Evolutionary conservation across 2,797 vertebrate genomes (phyloP).

Genomic region (Enteromius viviparus): DNA sequence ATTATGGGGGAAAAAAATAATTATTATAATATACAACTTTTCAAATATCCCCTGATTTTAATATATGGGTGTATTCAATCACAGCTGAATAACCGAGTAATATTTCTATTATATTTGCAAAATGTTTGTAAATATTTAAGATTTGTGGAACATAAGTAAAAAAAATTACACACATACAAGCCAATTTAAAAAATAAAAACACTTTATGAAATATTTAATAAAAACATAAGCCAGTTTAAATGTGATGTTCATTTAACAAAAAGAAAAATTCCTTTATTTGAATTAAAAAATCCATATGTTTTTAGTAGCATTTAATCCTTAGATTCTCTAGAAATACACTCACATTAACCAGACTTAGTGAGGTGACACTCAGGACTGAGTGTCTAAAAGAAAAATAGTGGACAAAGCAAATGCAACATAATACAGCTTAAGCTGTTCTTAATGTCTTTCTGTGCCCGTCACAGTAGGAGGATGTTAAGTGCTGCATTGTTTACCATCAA

Average conservation of each 20-base stretch:
- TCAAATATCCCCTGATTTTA: not conserved
- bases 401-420: slow-evolving; percentile 56
- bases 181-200: not conserved
- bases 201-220: not conserved
- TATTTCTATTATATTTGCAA: not conserved
- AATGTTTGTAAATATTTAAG: not conserved
- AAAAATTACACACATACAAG: not conserved
- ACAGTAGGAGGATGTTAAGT: slow-evolving; percentile 53
- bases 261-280: not conserved
- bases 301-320: slow-evolving; percentile 9
- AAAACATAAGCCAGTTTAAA: not conserved
- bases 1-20: not conserved
- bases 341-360: slow-evolving; percentile 39
- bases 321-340: slow-evolving; percentile 47
- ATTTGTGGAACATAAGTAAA: not conserved
- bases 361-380: slow-evolving; percentile 47
- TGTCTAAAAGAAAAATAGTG: slow-evolving; percentile 42
- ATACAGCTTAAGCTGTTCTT: slow-evolving; percentile 60
- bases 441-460: slow-evolving; percentile 53
- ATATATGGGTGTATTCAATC: not conserved
- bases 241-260: not conserved
- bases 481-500: slow-evolving; percentile 48
- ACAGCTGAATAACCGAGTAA: not conserved
- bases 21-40: not conserved
- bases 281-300: not conserved